Conservation (phyloP, 2,797 vertebrate species). For the Micromesistius poutassou region DNA sequence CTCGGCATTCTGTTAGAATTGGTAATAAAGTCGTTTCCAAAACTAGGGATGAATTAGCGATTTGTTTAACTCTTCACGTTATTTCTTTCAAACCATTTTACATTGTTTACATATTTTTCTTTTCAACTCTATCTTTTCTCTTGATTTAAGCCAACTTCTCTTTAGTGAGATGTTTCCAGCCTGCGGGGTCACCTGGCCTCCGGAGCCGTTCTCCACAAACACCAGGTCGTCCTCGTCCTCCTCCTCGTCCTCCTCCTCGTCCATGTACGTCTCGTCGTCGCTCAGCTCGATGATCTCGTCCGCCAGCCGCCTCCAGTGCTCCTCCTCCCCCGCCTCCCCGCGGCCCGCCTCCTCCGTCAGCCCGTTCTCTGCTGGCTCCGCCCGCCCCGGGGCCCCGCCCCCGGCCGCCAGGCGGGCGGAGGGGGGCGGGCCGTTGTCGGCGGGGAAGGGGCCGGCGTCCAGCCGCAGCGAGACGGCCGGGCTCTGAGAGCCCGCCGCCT, state of each 20-base stretch:
- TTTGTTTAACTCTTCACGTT: no score
- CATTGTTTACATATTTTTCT: neutral
- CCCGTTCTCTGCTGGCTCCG: conserved; percentile 63
- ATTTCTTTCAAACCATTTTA: no score
- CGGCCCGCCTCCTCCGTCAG: neutral
- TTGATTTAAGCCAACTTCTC: no score
- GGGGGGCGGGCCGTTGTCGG: conserved; percentile 66
- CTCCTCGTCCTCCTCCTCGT: conserved; percentile 85
- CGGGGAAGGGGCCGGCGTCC: conserved; percentile 58
- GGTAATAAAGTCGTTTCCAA: neutral
- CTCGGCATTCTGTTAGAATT: neutral
- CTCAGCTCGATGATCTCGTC: conserved; percentile 77
- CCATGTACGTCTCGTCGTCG: conserved; percentile 84
- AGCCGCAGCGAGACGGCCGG: conserved; percentile 24
- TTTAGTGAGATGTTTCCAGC: no score
- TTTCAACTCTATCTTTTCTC: neutral
- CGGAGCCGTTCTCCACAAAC: conserved; percentile 82
- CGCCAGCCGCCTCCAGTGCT: conserved; percentile 67
- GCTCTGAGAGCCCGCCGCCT: conserved; percentile 63
- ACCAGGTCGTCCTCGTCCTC: conserved; percentile 86
- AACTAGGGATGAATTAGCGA: neutral
- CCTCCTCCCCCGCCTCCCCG: conserved; percentile 46
- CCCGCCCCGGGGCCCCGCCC: conserved; percentile 68
- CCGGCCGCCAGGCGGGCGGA: conserved; percentile 63
- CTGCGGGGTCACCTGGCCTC: conserved; percentile 55